These are phyloP conservation scores for Delia radicum DNA, from an alignment of 1,140 invertebrate genomes.

Conservation along the genomic window DNA sequence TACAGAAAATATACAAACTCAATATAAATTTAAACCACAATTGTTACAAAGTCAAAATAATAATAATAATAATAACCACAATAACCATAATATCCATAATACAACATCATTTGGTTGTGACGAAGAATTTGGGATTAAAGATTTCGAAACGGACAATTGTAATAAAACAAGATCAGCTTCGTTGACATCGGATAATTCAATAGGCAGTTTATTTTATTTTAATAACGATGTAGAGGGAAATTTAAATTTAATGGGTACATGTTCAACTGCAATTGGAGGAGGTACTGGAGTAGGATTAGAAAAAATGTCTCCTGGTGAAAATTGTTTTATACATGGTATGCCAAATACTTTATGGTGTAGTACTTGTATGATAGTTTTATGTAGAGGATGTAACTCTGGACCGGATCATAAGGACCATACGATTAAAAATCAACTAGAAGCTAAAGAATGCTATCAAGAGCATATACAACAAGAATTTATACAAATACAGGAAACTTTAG, in stretches of 20 bases:
- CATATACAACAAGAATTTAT: conserved; percentile 62
- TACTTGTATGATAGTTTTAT: conserved; percentile 66
- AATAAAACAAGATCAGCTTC: conserved; percentile 36
- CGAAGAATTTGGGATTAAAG: background rate
- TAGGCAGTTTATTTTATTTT: background rate
- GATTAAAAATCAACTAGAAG: conserved; percentile 68
- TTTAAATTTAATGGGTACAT: background rate
- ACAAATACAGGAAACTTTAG: conserved; percentile 60
- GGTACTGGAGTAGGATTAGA: conserved; percentile 28
- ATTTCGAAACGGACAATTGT: conserved; percentile 38
- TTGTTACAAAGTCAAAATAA: background rate
- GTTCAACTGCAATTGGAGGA: background rate
- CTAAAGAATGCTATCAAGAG: conserved; percentile 66
- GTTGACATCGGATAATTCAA: background rate
- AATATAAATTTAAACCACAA: background rate
- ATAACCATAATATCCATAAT: conserved; percentile 45
- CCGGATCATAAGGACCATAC: conserved; percentile 66
- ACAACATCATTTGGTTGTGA: conserved; percentile 31
- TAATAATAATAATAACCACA: conserved; percentile 45
- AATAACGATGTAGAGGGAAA: background rate
- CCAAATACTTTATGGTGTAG: conserved; percentile 72
- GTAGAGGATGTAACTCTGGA: conserved; percentile 67
- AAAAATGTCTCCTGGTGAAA: conserved; percentile 41
- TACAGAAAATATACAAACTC: background rate
- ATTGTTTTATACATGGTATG: conserved; percentile 72